These are phyloP conservation scores for Progne subis DNA, from an alignment of 2,113 vertebrate species.

Conservation along the genomic window DNA sequence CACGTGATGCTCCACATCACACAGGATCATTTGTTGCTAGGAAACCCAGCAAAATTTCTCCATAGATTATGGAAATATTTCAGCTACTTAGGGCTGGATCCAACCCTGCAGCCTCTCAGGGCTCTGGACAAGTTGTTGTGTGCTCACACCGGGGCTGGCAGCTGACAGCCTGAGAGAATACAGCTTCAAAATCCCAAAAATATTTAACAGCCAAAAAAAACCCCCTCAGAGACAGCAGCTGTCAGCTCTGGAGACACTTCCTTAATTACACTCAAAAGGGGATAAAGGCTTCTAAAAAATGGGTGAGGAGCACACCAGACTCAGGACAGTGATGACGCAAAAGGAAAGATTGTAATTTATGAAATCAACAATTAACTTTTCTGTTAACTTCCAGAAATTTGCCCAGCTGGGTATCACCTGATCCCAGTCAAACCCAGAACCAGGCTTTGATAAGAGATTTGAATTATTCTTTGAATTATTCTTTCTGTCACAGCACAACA, in stretches of 20 bases:
- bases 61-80: conserved; percentile 22
- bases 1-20: not conserved
- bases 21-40: conserved; percentile 19
- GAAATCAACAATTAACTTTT: not conserved
- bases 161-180: not conserved
- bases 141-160: not conserved
- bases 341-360: fast-evolving
- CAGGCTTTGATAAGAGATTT: not conserved
- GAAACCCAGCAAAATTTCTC: conserved; percentile 7
- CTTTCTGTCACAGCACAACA: not conserved
- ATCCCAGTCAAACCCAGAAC: not conserved
- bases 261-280: not conserved
- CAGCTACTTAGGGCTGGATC: not conserved
- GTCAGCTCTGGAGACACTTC: not conserved
- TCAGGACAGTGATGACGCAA: not conserved
- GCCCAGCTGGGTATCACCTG: not conserved
- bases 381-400: not conserved
- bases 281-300: fast-evolving
- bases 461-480: not conserved
- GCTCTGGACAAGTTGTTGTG: not conserved
- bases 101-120: not conserved
- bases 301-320: not conserved
- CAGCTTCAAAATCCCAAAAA: not conserved
- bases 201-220: not conserved
- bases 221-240: not conserved